Evolutionary conservation across 2,113 vertebrate species (phyloP).

Genomic region (Lathamus discolor): DNA sequence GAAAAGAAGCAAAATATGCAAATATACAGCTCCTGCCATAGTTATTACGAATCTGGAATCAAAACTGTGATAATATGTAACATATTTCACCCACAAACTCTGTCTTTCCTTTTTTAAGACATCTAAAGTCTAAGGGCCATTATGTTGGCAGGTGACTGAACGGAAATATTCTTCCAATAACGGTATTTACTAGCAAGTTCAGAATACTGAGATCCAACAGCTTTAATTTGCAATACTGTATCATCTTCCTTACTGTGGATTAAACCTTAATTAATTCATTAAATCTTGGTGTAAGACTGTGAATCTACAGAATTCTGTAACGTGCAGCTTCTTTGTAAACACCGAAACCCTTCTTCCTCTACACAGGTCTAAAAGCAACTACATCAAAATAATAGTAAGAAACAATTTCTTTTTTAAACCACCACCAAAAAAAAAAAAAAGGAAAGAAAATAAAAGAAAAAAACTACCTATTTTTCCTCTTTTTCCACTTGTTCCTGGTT

Average conservation of each 20-base stretch:
- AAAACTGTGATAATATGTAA: background rate
- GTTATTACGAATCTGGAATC: background rate
- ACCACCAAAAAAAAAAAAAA: background rate
- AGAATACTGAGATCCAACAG: background rate
- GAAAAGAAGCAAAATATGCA: background rate
- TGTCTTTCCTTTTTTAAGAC: background rate
- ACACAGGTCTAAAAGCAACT: background rate
- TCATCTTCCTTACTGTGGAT: background rate
- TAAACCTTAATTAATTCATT: background rate
- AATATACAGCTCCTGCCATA: background rate
- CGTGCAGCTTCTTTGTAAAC: background rate
- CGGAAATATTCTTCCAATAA: background rate
- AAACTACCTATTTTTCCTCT: conserved; percentile 76
- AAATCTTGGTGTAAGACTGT: background rate
- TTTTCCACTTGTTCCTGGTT: conserved; percentile 84
- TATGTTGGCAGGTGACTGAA: background rate
- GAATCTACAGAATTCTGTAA: background rate
- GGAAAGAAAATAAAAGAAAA: no score
- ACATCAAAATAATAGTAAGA: background rate
- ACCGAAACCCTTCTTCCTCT: background rate
- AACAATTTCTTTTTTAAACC: background rate
- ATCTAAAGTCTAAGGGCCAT: background rate
- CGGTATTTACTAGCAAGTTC: background rate
- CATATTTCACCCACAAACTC: background rate
- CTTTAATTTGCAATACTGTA: background rate